A percentile compares a stretch with the other conserved stretches of the same genome.
phyloP scores from a whole-genome alignment of 2,113 vertebrate genomes.

The Pangasianodon gigas region DNA sequence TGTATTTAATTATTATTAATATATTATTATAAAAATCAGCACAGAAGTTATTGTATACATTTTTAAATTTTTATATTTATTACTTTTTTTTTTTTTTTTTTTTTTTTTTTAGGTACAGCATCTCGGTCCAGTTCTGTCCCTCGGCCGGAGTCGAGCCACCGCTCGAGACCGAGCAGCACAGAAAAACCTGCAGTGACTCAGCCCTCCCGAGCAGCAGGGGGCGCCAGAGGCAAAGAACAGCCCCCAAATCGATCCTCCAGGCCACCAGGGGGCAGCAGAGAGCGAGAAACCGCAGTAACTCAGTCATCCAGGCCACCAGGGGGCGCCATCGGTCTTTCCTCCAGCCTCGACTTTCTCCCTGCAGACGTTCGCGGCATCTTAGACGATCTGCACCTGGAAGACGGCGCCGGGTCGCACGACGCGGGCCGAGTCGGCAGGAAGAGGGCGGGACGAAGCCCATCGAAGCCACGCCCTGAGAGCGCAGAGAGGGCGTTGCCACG shows the following conservation, averaged over 20 bases:
- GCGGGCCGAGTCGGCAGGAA: constrained; percentile 55
- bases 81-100: background rate
- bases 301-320: background rate
- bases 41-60: background rate
- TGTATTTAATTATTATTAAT: background rate
- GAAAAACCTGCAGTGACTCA: constrained; percentile 47
- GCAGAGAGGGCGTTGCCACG: constrained; percentile 65
- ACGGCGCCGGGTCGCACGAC: constrained; percentile 45
- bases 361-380: constrained; percentile 88
- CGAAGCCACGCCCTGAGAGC: constrained; percentile 72
- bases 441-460: constrained; percentile 67
- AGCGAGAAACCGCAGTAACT: background rate
- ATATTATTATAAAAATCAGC: background rate
- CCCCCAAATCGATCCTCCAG: background rate
- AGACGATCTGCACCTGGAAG: constrained; percentile 87
- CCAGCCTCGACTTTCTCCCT: constrained; percentile 81
- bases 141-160: constrained; percentile 66
- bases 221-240: background rate
- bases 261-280: background rate
- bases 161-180: constrained; percentile 67
- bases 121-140: constrained; percentile 77
- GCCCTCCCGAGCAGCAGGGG: background rate
- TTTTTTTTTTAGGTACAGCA: constrained; percentile 52
- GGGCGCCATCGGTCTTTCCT: background rate
- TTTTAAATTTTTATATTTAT: background rate